phyloP scores from a whole-genome alignment of 2,797 vertebrate genomes.

The Sebastes diaconus region DNA sequence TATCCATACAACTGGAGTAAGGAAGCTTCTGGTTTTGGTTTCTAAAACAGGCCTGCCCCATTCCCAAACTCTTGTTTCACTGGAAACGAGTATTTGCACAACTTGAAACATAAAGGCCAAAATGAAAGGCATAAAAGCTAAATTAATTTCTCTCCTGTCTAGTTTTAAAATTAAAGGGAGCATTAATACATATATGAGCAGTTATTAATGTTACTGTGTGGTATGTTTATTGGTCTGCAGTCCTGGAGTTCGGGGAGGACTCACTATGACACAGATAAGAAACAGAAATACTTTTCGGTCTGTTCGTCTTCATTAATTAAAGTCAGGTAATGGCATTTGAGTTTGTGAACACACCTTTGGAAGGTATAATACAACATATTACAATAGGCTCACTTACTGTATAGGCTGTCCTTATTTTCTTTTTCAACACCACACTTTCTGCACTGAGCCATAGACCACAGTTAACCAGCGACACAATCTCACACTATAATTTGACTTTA shows the following conservation, averaged over 20 bases:
- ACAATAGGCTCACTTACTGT: slow-evolving; percentile 75
- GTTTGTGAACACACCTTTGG: slow-evolving; percentile 75
- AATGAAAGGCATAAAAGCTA: slow-evolving; percentile 54
- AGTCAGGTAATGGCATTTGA: slow-evolving; percentile 61
- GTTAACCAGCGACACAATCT: slow-evolving; percentile 73
- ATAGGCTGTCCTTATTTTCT: slow-evolving; percentile 67
- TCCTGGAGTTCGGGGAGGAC: slow-evolving; percentile 41
- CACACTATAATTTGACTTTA: slow-evolving; percentile 68
- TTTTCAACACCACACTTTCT: slow-evolving; percentile 73
- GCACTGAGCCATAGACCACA: slow-evolving; percentile 74
- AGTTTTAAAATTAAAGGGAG: slow-evolving; percentile 35
- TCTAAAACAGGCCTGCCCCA: slow-evolving; percentile 66
- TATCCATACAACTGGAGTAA: slow-evolving; percentile 73
- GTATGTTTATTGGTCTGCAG: slow-evolving; percentile 34
- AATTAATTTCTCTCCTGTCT: slow-evolving; percentile 27
- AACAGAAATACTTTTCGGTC: slow-evolving; percentile 48
- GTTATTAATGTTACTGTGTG: slow-evolving; percentile 12
- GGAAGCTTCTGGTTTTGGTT: slow-evolving; percentile 71
- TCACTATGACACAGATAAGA: slow-evolving; percentile 51
- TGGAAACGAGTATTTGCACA: slow-evolving; percentile 61
- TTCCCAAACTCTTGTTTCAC: slow-evolving; percentile 59
- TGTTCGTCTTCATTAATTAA: slow-evolving; percentile 53
- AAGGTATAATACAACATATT: slow-evolving; percentile 79
- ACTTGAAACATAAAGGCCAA: slow-evolving; percentile 63
- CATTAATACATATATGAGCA: slow-evolving; percentile 40